Conservation (phyloP, 2,888 invertebrate genomes). For the Pammene fasciana region DNA sequence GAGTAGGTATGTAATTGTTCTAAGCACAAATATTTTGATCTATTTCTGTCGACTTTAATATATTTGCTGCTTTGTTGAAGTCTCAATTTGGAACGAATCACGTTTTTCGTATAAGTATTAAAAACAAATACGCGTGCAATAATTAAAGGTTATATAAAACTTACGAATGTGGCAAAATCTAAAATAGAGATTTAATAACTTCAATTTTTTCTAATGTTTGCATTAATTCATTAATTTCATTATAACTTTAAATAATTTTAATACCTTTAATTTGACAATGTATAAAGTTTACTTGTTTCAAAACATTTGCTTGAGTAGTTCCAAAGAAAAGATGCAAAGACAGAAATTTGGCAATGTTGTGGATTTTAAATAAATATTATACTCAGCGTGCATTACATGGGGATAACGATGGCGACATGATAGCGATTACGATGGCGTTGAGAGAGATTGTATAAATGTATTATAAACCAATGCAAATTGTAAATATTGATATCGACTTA, state of each 20-base stretch:
- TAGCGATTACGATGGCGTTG: constrained; percentile 44
- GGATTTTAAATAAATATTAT: constrained; percentile 31
- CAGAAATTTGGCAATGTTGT: constrained; percentile 19
- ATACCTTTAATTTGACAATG: no score
- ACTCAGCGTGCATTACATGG: constrained; percentile 48
- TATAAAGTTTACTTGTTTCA: background rate
- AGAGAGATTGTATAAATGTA: constrained; percentile 81
- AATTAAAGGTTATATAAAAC: no score
- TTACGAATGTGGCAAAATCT: no score
- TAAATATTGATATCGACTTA: constrained; percentile 81
- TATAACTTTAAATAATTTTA: no score
- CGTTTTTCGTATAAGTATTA: background rate
- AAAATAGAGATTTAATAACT: no score
- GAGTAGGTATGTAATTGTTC: background rate
- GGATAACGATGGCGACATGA: constrained; percentile 34
- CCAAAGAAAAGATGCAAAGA: constrained; percentile 18
- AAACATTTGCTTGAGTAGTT: constrained; percentile 16
- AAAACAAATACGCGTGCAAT: no score
- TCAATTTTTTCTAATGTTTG: no score
- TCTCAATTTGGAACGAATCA: constrained; percentile 15
- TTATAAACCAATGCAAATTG: constrained; percentile 73
- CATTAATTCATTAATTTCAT: no score
- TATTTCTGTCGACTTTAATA: background rate
- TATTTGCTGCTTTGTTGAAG: background rate
- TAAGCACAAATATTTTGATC: constrained; percentile 7